Percentiles rank a stretch among this genome's conserved stretches.
Evolutionary conservation across 2,113 vertebrate species (phyloP).

Genomic region (Cyprinodon variegatus): DNA sequence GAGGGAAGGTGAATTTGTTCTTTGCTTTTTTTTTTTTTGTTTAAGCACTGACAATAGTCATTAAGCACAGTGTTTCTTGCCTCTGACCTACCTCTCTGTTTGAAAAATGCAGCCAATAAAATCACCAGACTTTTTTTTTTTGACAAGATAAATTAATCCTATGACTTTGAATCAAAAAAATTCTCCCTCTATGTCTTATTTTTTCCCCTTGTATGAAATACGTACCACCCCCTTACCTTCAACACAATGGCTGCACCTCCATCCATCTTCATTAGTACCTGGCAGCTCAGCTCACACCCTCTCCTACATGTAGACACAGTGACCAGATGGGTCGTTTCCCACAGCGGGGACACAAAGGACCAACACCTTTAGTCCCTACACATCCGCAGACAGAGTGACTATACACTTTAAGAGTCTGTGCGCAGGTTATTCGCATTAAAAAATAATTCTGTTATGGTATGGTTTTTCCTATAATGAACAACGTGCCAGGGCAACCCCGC

Average conservation of each 20-base stretch:
- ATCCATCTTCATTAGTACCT: constrained; percentile 69
- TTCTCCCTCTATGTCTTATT: constrained; percentile 15
- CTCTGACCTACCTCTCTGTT: background rate
- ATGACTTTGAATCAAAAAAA: constrained; percentile 32
- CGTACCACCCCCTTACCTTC: constrained; percentile 38
- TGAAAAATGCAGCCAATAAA: background rate
- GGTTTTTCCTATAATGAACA: constrained; percentile 20
- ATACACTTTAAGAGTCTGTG: constrained; percentile 25
- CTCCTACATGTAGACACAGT: constrained; percentile 34
- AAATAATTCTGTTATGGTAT: constrained; percentile 20
- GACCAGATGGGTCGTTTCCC: constrained; percentile 70
- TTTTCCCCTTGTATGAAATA: constrained; percentile 8
- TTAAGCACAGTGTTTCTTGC: constrained; percentile 5
- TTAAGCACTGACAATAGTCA: background rate
- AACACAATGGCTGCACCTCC: constrained; percentile 24
- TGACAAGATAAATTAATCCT: constrained; percentile 7
- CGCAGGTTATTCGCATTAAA: constrained; percentile 31
- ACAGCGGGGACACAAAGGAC: constrained; percentile 56
- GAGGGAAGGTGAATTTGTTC: constrained; percentile 31
- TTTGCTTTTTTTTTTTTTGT: constrained; percentile 44
- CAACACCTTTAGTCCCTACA: constrained; percentile 61
- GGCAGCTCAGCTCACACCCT: constrained; percentile 34
- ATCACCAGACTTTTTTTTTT: constrained; percentile 1
- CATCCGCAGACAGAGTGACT: constrained; percentile 50
- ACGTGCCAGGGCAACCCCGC: constrained; percentile 12